A percentile compares a stretch with the other conserved stretches of the same genome.
Conservation (phyloP, 1,140 invertebrate species). For the Pissodes strobi region DNA sequence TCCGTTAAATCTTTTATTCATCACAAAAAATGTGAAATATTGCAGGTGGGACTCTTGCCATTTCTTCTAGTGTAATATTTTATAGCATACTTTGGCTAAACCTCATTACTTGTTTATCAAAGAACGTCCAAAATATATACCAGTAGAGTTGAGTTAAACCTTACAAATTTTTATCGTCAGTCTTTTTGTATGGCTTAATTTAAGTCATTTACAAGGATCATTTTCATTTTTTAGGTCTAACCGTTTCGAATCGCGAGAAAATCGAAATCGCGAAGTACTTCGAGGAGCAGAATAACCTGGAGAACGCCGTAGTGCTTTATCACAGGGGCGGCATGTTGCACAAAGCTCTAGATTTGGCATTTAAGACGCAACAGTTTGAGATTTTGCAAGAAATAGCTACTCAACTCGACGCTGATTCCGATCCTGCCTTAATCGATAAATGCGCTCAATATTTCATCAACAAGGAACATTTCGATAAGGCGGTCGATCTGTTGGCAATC, state of each 20-base stretch:
- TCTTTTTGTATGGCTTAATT: no score
- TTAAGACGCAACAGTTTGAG: slow-evolving; percentile 76
- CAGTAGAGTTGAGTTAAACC: no score
- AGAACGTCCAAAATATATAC: no score
- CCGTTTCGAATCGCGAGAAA: slow-evolving; percentile 75
- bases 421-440: slow-evolving; percentile 78
- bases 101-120: no score
- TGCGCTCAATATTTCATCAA: slow-evolving; percentile 87
- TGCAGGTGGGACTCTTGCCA: no score
- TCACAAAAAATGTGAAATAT: no score
- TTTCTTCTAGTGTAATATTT: no score
- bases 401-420: slow-evolving; percentile 79
- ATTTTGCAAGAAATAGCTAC: slow-evolving; percentile 81
- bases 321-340: slow-evolving; percentile 88
- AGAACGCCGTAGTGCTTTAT: slow-evolving; percentile 91
- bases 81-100: no score
- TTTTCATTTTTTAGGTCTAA: slow-evolving; percentile 71
- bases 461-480: slow-evolving; percentile 85
- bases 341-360: slow-evolving; percentile 92
- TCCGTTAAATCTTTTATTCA: no score
- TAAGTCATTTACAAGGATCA: no score
- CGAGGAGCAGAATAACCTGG: slow-evolving; percentile 73
- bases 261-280: slow-evolving; percentile 90
- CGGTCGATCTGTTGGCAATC: slow-evolving; percentile 81
- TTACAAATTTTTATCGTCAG: no score